phyloP scores from a whole-genome alignment of 2,113 vertebrate genomes.

The Thalassoma bifasciatum region DNA sequence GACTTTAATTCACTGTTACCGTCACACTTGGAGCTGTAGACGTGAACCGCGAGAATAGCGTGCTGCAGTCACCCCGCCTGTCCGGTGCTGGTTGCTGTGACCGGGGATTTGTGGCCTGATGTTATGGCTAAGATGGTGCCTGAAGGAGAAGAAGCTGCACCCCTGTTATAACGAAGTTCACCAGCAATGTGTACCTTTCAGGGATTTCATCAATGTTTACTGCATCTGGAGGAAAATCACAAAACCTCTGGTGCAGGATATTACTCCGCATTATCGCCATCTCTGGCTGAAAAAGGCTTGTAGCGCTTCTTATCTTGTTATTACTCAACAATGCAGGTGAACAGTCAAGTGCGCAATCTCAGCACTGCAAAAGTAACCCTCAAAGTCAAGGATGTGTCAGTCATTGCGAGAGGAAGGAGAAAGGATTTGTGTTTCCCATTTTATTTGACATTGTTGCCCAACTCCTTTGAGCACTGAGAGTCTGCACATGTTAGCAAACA shows the following conservation, averaged over 20 bases:
- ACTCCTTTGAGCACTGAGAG: not conserved
- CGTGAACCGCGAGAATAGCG: not conserved
- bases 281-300: slow-evolving; percentile 46
- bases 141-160: not conserved
- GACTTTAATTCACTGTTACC: not conserved
- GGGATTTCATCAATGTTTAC: not conserved
- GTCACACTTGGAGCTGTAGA: not conserved
- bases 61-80: slow-evolving; percentile 23
- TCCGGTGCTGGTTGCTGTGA: slow-evolving; percentile 18
- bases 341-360: slow-evolving; percentile 38
- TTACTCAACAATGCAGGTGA: slow-evolving; percentile 66
- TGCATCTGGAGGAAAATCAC: not conserved
- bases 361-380: not conserved
- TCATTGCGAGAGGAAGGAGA: no score
- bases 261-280: slow-evolving; percentile 34
- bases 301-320: slow-evolving; percentile 55
- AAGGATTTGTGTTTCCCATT: no score
- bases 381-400: no score
- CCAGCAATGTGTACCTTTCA: not conserved
- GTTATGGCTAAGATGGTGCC: no score
- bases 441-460: not conserved
- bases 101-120: slow-evolving; percentile 25
- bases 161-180: not conserved
- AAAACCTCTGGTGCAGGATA: not conserved
- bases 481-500: not conserved